Evolutionary conservation across 2,113 vertebrate species (phyloP).

Genomic region (Dunckerocampus dactyliophorus): DNA sequence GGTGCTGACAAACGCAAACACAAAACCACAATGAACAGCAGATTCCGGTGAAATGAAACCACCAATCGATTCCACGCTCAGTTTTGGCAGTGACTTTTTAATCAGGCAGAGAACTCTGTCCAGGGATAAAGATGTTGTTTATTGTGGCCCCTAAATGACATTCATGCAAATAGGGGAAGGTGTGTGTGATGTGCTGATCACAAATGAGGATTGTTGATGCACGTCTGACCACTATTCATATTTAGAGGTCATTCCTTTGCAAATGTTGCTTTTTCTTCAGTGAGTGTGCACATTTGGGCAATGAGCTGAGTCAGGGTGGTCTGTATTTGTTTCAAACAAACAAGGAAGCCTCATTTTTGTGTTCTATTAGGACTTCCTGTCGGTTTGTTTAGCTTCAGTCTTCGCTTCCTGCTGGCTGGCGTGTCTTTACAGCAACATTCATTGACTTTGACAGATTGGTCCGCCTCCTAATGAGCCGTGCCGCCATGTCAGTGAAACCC

Average conservation of each 20-base stretch:
- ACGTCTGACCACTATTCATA: too few species aligned
- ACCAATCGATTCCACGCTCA: conserved; percentile 54
- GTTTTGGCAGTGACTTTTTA: conserved; percentile 48
- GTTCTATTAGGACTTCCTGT: not conserved
- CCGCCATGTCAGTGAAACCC: not conserved
- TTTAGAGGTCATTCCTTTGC: too few species aligned
- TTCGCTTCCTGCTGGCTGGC: not conserved
- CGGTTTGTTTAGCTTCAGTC: not conserved
- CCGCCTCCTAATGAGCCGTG: not conserved
- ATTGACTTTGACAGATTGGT: not conserved
- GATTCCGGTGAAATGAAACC: conserved; percentile 51
- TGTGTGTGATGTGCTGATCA: too few species aligned
- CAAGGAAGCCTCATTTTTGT: not conserved
- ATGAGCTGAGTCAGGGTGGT: too few species aligned
- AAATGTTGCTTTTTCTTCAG: too few species aligned
- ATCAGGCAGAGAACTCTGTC: conserved; percentile 11
- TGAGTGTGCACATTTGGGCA: too few species aligned
- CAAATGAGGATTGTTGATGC: too few species aligned
- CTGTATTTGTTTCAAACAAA: too few species aligned
- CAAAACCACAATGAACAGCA: conserved; percentile 5
- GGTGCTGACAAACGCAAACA: not conserved
- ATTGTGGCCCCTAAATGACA: conserved; percentile 59
- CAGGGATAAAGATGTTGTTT: conserved; percentile 29
- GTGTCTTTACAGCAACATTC: not conserved
- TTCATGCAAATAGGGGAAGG: conserved; percentile 54